A percentile compares a stretch with the other conserved stretches of the same genome.
Conservation (phyloP, 1,140 invertebrate genomes). For the Ips typographus region DNA sequence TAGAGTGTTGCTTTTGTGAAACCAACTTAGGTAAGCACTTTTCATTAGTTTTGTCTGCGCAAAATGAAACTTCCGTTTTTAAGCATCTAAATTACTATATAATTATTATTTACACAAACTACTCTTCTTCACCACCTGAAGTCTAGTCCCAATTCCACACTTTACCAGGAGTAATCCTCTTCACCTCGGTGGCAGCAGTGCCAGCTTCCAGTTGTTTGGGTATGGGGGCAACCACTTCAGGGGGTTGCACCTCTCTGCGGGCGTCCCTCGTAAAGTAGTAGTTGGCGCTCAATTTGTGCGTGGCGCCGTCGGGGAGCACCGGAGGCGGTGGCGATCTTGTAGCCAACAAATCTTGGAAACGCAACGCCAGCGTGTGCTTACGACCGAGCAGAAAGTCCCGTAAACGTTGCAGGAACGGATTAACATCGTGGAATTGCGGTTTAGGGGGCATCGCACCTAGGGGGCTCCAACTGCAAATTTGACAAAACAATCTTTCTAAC, state of each 20-base stretch:
- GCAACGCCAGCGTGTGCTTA: slow-evolving; percentile 61
- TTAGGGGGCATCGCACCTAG: slow-evolving; percentile 32
- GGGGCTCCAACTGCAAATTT: not conserved
- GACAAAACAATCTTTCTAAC: not conserved
- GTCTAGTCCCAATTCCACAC: slow-evolving; percentile 57
- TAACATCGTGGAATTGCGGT: slow-evolving; percentile 57
- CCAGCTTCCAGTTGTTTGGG: slow-evolving; percentile 37
- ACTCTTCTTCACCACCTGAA: too few relatives aligned
- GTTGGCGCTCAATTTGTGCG: slow-evolving; percentile 68
- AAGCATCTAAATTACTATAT: too few relatives aligned
- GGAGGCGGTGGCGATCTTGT: slow-evolving; percentile 73
- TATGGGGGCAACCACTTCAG: slow-evolving; percentile 58
- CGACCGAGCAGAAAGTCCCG: slow-evolving; percentile 64
- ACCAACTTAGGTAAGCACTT: too few relatives aligned
- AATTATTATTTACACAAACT: too few relatives aligned
- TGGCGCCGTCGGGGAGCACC: slow-evolving; percentile 70
- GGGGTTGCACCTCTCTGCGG: slow-evolving; percentile 70
- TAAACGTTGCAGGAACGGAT: slow-evolving; percentile 59
- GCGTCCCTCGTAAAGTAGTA: slow-evolving; percentile 80
- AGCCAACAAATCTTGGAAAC: slow-evolving; percentile 55
- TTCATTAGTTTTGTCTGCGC: too few relatives aligned
- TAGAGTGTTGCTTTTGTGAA: too few relatives aligned
- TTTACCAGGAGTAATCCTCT: slow-evolving; percentile 55
- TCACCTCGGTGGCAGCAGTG: slow-evolving; percentile 41
- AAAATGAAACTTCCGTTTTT: too few relatives aligned